Conservation (phyloP, 2,797 vertebrate genomes). For the Clamator glandarius region DNA sequence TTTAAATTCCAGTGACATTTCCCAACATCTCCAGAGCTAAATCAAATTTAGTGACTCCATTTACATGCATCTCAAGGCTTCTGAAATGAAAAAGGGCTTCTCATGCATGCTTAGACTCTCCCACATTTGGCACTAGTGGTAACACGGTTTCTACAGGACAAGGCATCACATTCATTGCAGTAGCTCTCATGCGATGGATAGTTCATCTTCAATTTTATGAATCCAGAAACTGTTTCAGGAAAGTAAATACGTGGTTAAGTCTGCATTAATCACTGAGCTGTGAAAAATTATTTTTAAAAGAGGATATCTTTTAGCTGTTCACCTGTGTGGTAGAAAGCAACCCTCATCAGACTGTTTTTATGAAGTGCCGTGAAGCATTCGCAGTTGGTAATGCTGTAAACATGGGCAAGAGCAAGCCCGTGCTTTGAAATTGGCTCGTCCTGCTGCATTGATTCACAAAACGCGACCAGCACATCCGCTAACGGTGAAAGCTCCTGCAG, state of each 20-base stretch:
- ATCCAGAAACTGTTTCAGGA: neutral
- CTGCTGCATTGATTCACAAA: neutral
- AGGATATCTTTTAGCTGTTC: neutral
- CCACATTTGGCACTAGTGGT: neutral
- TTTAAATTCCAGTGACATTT: neutral
- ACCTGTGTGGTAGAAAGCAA: neutral
- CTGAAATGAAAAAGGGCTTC: neutral
- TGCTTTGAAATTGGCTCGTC: neutral
- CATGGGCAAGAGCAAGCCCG: neutral
- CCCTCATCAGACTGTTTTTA: neutral
- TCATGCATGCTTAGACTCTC: rapidly evolving
- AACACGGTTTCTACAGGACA: neutral
- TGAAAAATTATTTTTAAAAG: neutral
- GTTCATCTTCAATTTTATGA: neutral
- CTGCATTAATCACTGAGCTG: neutral
- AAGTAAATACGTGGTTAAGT: neutral
- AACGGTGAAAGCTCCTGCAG: neutral
- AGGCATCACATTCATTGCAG: neutral
- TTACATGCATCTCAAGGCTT: neutral
- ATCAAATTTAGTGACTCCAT: neutral
- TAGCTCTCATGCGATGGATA: neutral
- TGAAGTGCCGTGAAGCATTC: neutral
- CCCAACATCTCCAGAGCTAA: neutral
- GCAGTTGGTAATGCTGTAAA: neutral
- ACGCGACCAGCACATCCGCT: neutral